Percentiles rank a stretch among this genome's conserved stretches.
Conservation (phyloP, 2,113 vertebrate species). For the Illadopsis cleaveri region DNA sequence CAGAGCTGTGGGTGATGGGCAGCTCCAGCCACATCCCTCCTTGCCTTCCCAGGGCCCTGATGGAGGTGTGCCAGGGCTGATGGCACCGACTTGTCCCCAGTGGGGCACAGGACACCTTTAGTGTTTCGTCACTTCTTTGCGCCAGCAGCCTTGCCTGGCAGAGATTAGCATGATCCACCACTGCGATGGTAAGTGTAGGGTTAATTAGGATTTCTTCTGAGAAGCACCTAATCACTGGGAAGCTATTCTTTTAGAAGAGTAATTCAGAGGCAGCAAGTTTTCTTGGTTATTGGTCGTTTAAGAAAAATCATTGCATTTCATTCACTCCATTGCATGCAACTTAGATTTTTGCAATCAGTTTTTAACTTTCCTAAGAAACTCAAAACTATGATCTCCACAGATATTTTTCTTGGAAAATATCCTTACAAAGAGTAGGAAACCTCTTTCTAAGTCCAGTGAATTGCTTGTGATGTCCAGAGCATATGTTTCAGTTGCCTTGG, state of each 20-base stretch:
- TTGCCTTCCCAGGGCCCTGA: neutral
- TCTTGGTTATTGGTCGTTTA: neutral
- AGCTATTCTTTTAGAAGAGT: neutral
- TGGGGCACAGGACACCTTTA: rapidly evolving
- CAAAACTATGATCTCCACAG: neutral
- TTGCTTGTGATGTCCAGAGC: neutral
- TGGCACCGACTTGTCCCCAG: rapidly evolving
- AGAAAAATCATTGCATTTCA: neutral
- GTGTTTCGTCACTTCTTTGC: neutral
- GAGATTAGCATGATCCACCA: neutral
- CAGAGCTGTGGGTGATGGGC: neutral
- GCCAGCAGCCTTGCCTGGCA: rapidly evolving
- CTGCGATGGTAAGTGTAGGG: neutral
- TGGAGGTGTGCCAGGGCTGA: neutral
- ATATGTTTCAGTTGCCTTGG: neutral
- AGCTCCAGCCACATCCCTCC: neutral
- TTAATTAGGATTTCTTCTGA: neutral
- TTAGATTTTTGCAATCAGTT: neutral
- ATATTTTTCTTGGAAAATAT: neutral
- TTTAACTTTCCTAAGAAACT: neutral
- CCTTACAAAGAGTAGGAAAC: neutral
- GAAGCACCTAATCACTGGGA: neutral
- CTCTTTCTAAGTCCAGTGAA: neutral
- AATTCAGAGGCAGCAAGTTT: neutral
- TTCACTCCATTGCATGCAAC: neutral